phyloP scores from a whole-genome alignment of 2,888 invertebrate species.

The Gasteruption jaculator region DNA sequence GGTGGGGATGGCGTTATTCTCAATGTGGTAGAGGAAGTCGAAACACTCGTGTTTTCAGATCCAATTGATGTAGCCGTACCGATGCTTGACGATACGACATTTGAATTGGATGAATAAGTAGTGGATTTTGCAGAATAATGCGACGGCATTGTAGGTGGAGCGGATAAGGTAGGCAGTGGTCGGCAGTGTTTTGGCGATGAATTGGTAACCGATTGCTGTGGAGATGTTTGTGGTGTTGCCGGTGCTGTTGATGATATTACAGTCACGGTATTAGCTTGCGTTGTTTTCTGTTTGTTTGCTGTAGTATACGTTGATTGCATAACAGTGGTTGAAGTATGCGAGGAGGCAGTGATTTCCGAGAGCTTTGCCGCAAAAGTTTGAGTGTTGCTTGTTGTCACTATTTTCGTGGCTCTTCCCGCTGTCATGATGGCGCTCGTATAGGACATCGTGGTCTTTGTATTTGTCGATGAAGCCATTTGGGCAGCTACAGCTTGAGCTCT shows the following conservation, averaged over 20 bases:
- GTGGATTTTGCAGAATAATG: constrained; percentile 36
- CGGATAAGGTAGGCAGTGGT: constrained; percentile 44
- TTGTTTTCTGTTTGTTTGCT: constrained; percentile 36
- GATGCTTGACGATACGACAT: constrained; percentile 32
- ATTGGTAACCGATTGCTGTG: constrained; percentile 36
- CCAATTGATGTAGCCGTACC: constrained; percentile 30
- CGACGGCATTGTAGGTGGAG: constrained; percentile 40
- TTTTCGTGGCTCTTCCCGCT: constrained; percentile 51
- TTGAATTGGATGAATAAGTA: constrained; percentile 41
- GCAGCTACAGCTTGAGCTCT: constrained; percentile 49
- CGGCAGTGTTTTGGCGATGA: constrained; percentile 49
- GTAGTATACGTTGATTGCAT: constrained; percentile 36
- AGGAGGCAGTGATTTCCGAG: constrained; percentile 55
- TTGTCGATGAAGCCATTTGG: constrained; percentile 49
- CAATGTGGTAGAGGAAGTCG: constrained; percentile 35
- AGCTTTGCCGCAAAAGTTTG: constrained; percentile 74
- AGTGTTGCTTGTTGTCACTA: constrained; percentile 57
- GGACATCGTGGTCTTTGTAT: constrained; percentile 58
- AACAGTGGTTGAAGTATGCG: constrained; percentile 35
- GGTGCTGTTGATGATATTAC: constrained; percentile 39
- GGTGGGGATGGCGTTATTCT: constrained; percentile 41
- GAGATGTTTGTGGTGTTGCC: constrained; percentile 35
- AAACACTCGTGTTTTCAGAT: constrained; percentile 27
- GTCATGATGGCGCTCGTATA: constrained; percentile 59
- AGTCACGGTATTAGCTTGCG: constrained; percentile 37